Percentiles rank a stretch among this genome's conserved stretches.
Evolutionary conservation across 92 coral and sea anemone species (phyloP).

Genomic region (Porites rus): DNA sequence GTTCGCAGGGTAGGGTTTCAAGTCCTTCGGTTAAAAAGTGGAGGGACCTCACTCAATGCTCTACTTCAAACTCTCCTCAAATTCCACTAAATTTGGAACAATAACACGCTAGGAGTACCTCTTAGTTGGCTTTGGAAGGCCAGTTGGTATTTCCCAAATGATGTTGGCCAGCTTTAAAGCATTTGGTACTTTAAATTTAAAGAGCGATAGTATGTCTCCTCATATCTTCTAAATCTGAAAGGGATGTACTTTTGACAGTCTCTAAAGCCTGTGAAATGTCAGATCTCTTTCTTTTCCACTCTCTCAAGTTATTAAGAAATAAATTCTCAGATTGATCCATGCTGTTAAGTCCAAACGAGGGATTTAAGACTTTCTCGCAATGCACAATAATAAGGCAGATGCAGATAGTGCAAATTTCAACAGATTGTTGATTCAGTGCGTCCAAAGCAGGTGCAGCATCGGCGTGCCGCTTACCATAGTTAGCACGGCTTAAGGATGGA

Average conservation of each 20-base stretch:
- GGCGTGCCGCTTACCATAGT: too few species aligned
- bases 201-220: neutral
- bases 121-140: conserved; percentile 1
- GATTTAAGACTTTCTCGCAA: too few species aligned
- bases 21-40: neutral
- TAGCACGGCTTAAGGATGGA: too few species aligned
- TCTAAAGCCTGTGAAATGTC: conserved; percentile 1
- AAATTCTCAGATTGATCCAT: too few species aligned
- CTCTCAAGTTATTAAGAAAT: too few species aligned
- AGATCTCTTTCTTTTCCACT: conserved; percentile 12
- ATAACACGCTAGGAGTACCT: neutral
- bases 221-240: conserved; percentile 12
- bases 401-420: too few species aligned
- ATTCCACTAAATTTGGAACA: neutral
- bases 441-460: too few species aligned
- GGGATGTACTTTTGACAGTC: neutral
- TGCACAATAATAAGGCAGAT: too few species aligned
- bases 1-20: too few species aligned
- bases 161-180: neutral
- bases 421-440: too few species aligned
- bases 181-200: conserved; percentile 12
- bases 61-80: neutral
- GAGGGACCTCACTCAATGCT: neutral
- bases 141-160: neutral
- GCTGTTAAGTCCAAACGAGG: too few species aligned